Evolutionary conservation across 2,888 invertebrate species (phyloP), one percentile per base, ranked within the genome.

Genomic region (Rhagium mordax): DNA sequence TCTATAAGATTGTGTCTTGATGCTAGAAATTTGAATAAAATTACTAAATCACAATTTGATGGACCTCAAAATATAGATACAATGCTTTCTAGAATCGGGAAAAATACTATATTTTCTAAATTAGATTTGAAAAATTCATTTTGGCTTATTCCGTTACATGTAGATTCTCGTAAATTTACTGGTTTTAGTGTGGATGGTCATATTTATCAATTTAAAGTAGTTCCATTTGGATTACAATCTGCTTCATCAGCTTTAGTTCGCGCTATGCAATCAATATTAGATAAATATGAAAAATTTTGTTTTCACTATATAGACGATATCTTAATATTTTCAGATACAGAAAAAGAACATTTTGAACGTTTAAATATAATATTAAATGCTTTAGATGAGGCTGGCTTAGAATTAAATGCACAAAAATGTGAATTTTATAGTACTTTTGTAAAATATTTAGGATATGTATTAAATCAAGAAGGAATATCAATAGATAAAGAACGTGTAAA

Each of bases 41-140:
- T 24, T 4, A 24, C 6, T 20, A 18, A 8, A 20, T 8, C n/a
- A 3, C 53, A 53, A 6, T 53, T 16, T 18, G 20, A 53, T 53
- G 10, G 20, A 16, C 53, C 53, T 10, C 2, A 18, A 10, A 53
- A 16, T 10, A 53, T 53, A 3, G 20, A 53, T 8, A 16, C 20
- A 20, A 10, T 53, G 7, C n/a, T 53, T 8, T 16, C 18, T 16
- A 53, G 20, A 21, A 6, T 53, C 6, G 24, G 24, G 3, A 24
- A 24, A 20, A 53, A 53, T 2, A 53, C 10, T 7, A 53, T 53
- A 16, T 53, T 53, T 20, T 20, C 53, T 4, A 53, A 53, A 16
- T 18, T 53, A 53, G 53, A 53, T 53, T 18, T 53, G 3, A 53
- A 53, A 53, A 53, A 53, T 20, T 53, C 53, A 18, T 53, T 53